phyloP scores from a whole-genome alignment of 2,113 vertebrate genomes.

The Anguilla japonica region DNA sequence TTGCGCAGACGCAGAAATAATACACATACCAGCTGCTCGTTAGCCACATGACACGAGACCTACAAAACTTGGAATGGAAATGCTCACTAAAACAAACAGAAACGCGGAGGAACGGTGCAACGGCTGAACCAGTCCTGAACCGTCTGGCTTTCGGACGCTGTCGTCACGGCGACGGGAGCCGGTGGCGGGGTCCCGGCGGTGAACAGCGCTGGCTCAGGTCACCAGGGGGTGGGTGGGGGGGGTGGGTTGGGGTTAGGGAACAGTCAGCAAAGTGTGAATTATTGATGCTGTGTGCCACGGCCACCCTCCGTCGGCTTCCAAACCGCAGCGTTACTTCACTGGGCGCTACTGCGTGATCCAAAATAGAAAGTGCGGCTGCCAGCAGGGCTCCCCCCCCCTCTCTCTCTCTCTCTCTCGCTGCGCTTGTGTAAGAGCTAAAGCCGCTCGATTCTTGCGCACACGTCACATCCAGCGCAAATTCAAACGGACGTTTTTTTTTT shows the following conservation, averaged over 20 bases:
- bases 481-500: background rate
- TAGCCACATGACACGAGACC: background rate
- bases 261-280: constrained; percentile 1
- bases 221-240: background rate
- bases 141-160: too few species aligned
- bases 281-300: background rate
- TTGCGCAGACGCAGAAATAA: background rate
- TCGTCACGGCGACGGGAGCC: too few species aligned
- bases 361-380: background rate
- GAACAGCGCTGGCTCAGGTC: constrained; percentile 27
- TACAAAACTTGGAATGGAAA: background rate
- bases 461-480: background rate
- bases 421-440: background rate
- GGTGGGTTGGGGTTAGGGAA: background rate
- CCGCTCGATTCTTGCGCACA: background rate
- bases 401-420: background rate
- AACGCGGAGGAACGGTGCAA: background rate
- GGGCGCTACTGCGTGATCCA: background rate
- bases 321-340: background rate
- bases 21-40: background rate
- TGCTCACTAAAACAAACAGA: background rate
- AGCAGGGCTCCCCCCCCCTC: background rate
- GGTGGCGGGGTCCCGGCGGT: constrained; percentile 5
- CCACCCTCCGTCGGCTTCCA: background rate
- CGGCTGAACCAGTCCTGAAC: too few species aligned